phyloP scores from a whole-genome alignment of 2,113 vertebrate genomes.

The Vulpes ferrilata region DNA sequence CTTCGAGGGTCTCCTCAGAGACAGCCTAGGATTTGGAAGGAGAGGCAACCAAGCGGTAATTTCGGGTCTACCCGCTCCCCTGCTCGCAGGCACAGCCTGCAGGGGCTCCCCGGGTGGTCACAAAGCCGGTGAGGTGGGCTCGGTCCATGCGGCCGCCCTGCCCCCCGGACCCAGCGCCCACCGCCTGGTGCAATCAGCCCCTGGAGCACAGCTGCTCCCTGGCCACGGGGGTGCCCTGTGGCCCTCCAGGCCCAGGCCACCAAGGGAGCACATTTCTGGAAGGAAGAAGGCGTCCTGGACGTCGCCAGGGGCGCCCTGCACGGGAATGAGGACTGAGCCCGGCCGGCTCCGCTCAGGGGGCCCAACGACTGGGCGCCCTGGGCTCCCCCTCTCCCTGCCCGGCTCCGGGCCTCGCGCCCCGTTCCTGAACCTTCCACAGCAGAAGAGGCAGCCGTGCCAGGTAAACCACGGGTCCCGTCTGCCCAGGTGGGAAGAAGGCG shows the following conservation, averaged over 20 bases:
- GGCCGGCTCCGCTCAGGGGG: accelerated
- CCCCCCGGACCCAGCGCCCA: accelerated
- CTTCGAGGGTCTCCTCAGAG: not conserved
- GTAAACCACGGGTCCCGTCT: not conserved
- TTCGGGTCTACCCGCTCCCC: accelerated
- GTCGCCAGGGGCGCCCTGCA: accelerated
- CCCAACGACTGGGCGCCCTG: too few species aligned
- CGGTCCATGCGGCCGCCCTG: accelerated
- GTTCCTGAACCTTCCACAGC: not conserved
- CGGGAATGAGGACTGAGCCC: too few species aligned
- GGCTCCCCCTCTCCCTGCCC: not conserved
- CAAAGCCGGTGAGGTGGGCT: accelerated
- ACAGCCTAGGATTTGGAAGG: accelerated
- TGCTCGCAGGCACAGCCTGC: accelerated
- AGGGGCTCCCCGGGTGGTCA: not conserved
- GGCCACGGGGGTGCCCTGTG: too few species aligned
- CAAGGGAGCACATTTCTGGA: too few species aligned
- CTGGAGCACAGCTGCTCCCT: not conserved
- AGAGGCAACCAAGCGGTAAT: accelerated
- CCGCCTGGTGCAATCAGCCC: not conserved
- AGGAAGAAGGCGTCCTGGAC: accelerated
- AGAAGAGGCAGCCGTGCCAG: accelerated
- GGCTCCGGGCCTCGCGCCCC: not conserved
- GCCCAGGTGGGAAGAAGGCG: not conserved
- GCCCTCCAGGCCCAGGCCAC: not conserved